Evolutionary conservation across 2,797 vertebrate species (phyloP).

Genomic region (Acrocephalus scirpaceus): DNA sequence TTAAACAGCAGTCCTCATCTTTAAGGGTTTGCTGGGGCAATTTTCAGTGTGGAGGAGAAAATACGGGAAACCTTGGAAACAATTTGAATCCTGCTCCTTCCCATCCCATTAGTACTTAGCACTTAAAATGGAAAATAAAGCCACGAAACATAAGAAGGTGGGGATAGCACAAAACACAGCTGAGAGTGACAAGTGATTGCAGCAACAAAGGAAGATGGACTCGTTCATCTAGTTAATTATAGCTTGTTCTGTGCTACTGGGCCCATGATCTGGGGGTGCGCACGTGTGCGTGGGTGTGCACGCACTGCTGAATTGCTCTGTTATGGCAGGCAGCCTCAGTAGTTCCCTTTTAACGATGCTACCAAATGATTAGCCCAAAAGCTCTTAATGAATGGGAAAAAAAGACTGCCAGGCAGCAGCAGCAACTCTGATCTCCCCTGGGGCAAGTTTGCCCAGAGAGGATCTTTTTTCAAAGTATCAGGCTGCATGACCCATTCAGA

Average conservation of each 20-base stretch:
- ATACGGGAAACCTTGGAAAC: neutral
- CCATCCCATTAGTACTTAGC: neutral
- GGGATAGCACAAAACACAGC: conserved; percentile 14
- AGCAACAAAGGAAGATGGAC: conserved; percentile 26
- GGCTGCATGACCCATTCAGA: neutral
- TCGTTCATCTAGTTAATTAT: conserved; percentile 57
- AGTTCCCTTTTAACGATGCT: conserved; percentile 21
- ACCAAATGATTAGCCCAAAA: conserved; percentile 32
- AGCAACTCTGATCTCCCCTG: neutral
- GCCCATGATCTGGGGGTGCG: neutral
- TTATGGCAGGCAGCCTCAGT: neutral
- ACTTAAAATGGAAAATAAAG: conserved; percentile 36
- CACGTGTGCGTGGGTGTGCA: neutral
- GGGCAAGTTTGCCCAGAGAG: neutral
- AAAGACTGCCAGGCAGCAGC: neutral
- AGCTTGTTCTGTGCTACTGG: neutral
- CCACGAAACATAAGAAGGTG: neutral
- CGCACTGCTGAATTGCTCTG: neutral
- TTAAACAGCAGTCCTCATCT: conserved; percentile 8
- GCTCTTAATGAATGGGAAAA: conserved; percentile 1
- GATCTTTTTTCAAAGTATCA: neutral
- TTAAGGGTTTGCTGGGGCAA: conserved; percentile 7
- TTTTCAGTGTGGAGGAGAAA: neutral
- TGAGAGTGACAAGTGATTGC: conserved; percentile 42
- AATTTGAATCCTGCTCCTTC: neutral